Evolutionary conservation across 2,888 invertebrate genomes (phyloP).

Genomic region (Drepanosiphum platanoidis): DNA sequence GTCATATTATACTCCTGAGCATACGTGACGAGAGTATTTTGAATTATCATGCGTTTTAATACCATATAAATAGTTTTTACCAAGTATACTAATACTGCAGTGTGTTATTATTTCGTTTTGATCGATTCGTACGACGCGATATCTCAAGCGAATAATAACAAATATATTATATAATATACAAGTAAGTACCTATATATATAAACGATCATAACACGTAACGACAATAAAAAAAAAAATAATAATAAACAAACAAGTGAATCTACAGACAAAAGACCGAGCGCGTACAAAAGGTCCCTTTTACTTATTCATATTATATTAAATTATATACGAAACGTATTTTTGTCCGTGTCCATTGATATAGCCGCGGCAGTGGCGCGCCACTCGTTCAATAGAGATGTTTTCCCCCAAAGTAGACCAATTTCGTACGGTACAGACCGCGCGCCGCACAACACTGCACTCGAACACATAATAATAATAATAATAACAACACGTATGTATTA

Average conservation of each 20-base stretch:
- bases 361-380: neutral
- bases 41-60: no score
- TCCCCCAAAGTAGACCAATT: conserved; percentile 54
- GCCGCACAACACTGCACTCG: neutral
- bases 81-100: no score
- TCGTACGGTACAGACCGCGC: conserved; percentile 31
- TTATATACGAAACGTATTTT: conserved; percentile 20
- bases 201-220: no score
- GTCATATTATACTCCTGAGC: no score
- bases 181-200: no score
- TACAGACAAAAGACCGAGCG: conserved; percentile 41
- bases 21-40: no score
- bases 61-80: no score
- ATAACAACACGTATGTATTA: neutral
- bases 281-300: conserved; percentile 47
- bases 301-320: conserved; percentile 6
- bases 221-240: neutral
- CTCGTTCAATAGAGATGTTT: conserved; percentile 46
- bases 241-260: conserved; percentile 48
- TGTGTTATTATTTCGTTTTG: no score
- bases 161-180: no score
- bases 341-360: conserved; percentile 19
- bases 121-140: no score
- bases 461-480: conserved; percentile 31
- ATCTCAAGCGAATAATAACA: no score